These are phyloP conservation scores for Mnemiopsis leidyi DNA, from an alignment of 37 sponge, comb jelly and placozoan species.

Conservation along the genomic window DNA sequence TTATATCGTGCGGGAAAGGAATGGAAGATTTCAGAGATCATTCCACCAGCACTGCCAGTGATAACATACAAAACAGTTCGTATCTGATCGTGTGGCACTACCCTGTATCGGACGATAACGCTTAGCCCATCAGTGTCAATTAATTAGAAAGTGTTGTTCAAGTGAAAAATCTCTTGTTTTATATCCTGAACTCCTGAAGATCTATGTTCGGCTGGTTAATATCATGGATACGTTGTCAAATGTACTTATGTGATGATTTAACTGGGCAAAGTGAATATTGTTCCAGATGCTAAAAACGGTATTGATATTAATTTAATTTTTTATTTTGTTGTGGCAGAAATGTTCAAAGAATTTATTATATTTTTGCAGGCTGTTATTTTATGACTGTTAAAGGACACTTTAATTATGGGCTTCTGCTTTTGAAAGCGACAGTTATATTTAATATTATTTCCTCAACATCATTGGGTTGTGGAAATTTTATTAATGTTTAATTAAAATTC, in stretches of 20 bases:
- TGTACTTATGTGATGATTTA: background rate
- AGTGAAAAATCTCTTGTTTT: too few relatives aligned
- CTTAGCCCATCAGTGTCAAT: background rate
- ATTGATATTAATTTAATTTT: background rate
- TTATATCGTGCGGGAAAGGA: slow-evolving; percentile 50
- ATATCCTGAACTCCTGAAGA: too few relatives aligned
- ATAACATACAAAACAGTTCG: slow-evolving; percentile 4
- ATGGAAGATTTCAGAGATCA: slow-evolving; percentile 60
- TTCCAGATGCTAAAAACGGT: background rate
- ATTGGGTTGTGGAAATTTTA: too few relatives aligned
- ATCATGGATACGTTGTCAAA: too few relatives aligned
- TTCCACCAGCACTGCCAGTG: background rate
- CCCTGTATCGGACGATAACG: background rate
- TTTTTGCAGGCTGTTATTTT: background rate
- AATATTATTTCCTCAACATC: too few relatives aligned
- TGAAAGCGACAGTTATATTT: too few relatives aligned
- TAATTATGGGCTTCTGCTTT: background rate
- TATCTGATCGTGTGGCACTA: slow-evolving; percentile 62
- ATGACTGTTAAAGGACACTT: background rate
- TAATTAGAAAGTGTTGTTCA: background rate
- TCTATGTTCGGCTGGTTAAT: too few relatives aligned
- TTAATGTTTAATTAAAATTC: too few relatives aligned
- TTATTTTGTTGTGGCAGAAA: background rate
- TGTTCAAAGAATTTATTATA: background rate
- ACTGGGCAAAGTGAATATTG: background rate